These are phyloP conservation scores for Prenolepis imparis DNA, from an alignment of 2,888 invertebrate genomes.

Conservation along the genomic window DNA sequence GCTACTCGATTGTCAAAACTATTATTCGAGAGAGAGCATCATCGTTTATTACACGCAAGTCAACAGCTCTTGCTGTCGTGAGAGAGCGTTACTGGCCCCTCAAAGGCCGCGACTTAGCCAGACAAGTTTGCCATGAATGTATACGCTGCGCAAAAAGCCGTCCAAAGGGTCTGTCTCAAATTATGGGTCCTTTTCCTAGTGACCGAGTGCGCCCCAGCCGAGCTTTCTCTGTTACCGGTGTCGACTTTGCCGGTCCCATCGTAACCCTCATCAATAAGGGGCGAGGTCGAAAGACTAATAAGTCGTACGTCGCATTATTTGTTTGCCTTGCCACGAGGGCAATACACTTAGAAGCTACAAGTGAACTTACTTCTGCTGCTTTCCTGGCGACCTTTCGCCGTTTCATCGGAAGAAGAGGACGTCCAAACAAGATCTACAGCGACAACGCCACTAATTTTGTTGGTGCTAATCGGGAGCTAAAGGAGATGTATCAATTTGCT, in stretches of 20 bases:
- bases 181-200: not conserved
- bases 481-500: not conserved
- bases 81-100: not conserved
- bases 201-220: not conserved
- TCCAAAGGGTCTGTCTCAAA: not conserved
- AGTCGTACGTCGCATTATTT: not conserved
- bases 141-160: not conserved
- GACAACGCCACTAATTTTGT: conserved; percentile 3
- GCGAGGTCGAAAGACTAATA: not conserved
- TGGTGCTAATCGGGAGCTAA: not conserved
- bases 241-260: not conserved
- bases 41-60: not conserved
- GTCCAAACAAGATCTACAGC: not conserved
- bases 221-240: not conserved
- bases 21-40: not conserved
- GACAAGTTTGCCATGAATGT: not conserved
- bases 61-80: not conserved
- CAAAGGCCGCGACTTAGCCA: not conserved
- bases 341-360: not conserved
- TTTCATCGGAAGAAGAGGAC: not conserved
- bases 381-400: not conserved
- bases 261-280: not conserved
- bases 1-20: not conserved
- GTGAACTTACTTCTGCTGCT: not conserved
- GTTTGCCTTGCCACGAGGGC: not conserved